These are phyloP conservation scores for Xiphias gladius DNA, from an alignment of 2,113 vertebrate species.

Conservation along the genomic window DNA sequence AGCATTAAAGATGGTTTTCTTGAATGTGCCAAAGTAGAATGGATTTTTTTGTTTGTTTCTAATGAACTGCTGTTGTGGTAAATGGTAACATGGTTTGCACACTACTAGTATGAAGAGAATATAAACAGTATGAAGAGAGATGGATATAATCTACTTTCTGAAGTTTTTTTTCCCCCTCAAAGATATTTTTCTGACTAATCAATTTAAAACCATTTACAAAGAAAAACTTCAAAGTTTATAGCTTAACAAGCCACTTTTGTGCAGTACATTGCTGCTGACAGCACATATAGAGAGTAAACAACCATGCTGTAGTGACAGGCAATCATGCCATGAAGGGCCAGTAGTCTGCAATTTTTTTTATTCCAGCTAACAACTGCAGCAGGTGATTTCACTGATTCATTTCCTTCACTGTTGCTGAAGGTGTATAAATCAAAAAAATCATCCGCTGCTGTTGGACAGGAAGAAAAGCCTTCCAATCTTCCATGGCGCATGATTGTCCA, in stretches of 20 bases:
- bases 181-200: not conserved
- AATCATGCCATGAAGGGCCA: slow-evolving; percentile 16
- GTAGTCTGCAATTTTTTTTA: slow-evolving; percentile 1
- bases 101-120: too few relatives aligned
- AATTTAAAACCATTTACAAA: not conserved
- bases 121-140: not conserved
- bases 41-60: not conserved
- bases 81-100: not conserved
- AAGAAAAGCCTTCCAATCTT: slow-evolving; percentile 5
- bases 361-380: slow-evolving; percentile 9
- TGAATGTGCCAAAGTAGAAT: not conserved
- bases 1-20: not conserved
- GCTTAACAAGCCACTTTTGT: not conserved
- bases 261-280: not conserved
- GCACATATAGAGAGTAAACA: slow-evolving; percentile 12
- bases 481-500: not conserved
- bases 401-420: slow-evolving; percentile 18
- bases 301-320: slow-evolving; percentile 7
- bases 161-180: not conserved
- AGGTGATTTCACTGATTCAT: slow-evolving; percentile 47
- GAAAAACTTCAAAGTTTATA: not conserved
- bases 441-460: not conserved
- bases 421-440: slow-evolving; percentile 37
- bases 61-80: not conserved
- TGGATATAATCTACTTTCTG: not conserved